phyloP scores from a whole-genome alignment of 2,797 vertebrate species.

The Thunnus albacares region DNA sequence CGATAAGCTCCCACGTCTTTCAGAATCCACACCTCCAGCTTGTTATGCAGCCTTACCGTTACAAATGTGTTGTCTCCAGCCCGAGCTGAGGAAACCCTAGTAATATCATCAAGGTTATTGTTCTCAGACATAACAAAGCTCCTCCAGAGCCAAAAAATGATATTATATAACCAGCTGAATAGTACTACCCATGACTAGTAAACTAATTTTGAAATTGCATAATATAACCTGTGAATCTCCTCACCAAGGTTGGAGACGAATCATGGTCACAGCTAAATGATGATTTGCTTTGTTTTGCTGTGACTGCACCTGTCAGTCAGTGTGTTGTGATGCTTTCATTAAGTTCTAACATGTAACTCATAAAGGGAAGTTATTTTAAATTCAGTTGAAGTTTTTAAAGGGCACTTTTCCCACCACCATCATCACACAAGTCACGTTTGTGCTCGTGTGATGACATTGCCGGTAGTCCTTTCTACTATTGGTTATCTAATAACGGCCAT shows the following conservation, averaged over 20 bases:
- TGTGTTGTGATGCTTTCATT: conserved; percentile 1
- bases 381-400: conserved; percentile 34
- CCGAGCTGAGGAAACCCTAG: background rate
- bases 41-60: background rate
- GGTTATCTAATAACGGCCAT: conserved; percentile 54
- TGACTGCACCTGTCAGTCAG: conserved; percentile 34
- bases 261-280: background rate
- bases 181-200: background rate
- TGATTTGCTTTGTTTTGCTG: background rate
- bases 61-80: background rate
- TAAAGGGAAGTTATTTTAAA: conserved; percentile 31
- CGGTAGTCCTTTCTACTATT: conserved; percentile 38
- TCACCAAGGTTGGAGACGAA: background rate
- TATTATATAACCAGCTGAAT: background rate
- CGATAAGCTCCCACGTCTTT: background rate
- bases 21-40: background rate
- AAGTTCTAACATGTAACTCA: conserved; percentile 19
- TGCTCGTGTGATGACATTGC: conserved; percentile 58
- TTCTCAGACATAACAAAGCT: background rate
- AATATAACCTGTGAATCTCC: background rate
- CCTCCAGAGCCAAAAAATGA: background rate
- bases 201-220: background rate
- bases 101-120: background rate
- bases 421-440: conserved; percentile 49
- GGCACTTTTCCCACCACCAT: conserved; percentile 28